phyloP scores from a whole-genome alignment of 1,140 invertebrate species.

The Leptoteleia sp. region DNA sequence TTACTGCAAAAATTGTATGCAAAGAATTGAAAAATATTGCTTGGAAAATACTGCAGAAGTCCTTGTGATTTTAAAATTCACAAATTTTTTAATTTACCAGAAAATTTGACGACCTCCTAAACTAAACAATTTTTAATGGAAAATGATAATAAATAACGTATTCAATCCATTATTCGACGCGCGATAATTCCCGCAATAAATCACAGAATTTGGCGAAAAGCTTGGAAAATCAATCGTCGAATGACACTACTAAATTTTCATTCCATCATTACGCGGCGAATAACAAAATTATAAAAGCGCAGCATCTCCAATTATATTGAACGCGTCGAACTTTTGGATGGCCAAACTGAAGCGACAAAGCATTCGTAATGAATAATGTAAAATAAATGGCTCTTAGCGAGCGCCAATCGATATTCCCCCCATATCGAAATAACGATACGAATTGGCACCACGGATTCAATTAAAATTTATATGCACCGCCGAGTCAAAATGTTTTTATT shows the following conservation, averaged over 20 bases:
- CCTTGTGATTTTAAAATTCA: no score
- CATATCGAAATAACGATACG: slow-evolving; percentile 10
- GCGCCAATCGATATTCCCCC: slow-evolving; percentile 5
- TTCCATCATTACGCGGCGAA: slow-evolving; percentile 29
- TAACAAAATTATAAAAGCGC: slow-evolving; percentile 42
- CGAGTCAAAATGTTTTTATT: slow-evolving; percentile 25
- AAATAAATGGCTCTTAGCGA: slow-evolving; percentile 31
- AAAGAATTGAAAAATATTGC: no score
- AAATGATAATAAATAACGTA: not conserved
- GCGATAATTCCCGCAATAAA: slow-evolving; percentile 5
- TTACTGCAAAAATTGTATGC: no score
- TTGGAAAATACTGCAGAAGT: no score
- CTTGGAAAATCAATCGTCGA: slow-evolving; percentile 22
- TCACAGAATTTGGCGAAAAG: slow-evolving; percentile 12
- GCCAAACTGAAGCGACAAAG: slow-evolving; percentile 9
- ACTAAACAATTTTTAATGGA: slow-evolving; percentile 7
- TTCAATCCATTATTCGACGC: not conserved
- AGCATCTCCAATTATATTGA: slow-evolving; percentile 30
- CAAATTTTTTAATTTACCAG: no score
- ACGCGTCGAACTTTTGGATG: not conserved
- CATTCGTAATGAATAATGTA: slow-evolving; percentile 37
- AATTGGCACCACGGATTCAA: slow-evolving; percentile 32
- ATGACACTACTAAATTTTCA: slow-evolving; percentile 27
- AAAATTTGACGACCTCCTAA: no score
- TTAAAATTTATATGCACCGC: slow-evolving; percentile 30